phyloP scores from a whole-genome alignment of 1,140 invertebrate species.

The Heliconius hermathena region DNA sequence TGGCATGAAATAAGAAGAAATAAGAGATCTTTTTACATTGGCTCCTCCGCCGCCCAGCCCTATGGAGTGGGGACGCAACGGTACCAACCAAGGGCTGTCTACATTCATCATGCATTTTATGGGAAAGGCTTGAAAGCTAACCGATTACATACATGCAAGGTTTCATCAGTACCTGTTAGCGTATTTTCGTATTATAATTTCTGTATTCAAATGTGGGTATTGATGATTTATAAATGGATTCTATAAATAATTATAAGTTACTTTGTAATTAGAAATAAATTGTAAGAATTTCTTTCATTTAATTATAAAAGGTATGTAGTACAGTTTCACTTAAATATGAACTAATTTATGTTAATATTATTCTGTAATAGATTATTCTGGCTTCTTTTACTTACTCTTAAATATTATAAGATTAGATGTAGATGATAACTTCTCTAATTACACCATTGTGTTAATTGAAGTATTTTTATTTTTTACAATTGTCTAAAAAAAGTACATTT shows the following conservation, averaged over 20 bases:
- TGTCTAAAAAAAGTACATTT: background rate
- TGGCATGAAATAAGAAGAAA: slow-evolving; percentile 5
- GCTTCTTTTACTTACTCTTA: background rate
- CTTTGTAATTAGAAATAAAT: background rate
- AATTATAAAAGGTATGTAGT: background rate
- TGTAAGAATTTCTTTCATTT: background rate
- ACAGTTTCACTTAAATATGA: background rate
- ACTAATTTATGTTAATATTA: background rate
- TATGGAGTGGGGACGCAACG: slow-evolving; percentile 69
- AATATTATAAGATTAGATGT: background rate
- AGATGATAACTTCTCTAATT: background rate
- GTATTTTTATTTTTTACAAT: background rate
- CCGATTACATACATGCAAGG: slow-evolving; percentile 72
- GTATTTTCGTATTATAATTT: slow-evolving; percentile 32
- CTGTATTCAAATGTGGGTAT: slow-evolving; percentile 24
- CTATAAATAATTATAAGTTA: background rate
- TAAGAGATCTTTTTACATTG: slow-evolving; percentile 47
- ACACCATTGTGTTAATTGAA: background rate
- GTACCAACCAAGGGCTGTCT: slow-evolving; percentile 71
- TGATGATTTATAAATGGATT: slow-evolving; percentile 10
- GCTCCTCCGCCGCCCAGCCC: slow-evolving; percentile 58
- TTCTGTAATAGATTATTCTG: background rate
- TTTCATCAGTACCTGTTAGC: slow-evolving; percentile 56
- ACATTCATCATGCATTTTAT: slow-evolving; percentile 79
- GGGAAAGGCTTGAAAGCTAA: slow-evolving; percentile 63